phyloP scores from a whole-genome alignment of 2,888 invertebrate genomes.

The Ctena decussata region DNA sequence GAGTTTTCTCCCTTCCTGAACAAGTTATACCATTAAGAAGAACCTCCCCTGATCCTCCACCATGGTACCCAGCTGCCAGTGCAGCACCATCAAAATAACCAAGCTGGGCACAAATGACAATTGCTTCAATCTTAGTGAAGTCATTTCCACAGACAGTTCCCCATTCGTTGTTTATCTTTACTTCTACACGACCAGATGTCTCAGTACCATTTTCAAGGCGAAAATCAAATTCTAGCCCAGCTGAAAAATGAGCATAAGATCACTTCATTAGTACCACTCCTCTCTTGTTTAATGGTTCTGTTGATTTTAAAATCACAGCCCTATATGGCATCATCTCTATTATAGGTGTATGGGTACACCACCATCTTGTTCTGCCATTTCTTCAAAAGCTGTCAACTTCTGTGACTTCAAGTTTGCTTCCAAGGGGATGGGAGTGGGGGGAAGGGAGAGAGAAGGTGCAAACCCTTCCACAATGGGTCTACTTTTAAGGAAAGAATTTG shows the following conservation, averaged over 20 bases:
- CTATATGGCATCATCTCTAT: too few relatives aligned
- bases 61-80: slow-evolving; percentile 44
- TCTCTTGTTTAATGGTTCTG: too few relatives aligned
- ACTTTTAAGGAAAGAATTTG: too few relatives aligned
- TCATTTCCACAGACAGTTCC: slow-evolving; percentile 92
- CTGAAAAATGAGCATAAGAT: neutral
- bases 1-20: slow-evolving; percentile 33
- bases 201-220: slow-evolving; percentile 62
- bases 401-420: too few relatives aligned
- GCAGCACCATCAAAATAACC: slow-evolving; percentile 87
- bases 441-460: too few relatives aligned
- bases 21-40: slow-evolving; percentile 42
- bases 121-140: slow-evolving; percentile 90
- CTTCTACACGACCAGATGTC: slow-evolving; percentile 64
- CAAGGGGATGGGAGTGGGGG: too few relatives aligned
- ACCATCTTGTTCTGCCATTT: too few relatives aligned
- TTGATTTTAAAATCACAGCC: too few relatives aligned
- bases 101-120: slow-evolving; percentile 91
- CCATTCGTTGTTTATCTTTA: slow-evolving; percentile 88
- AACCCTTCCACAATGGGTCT: too few relatives aligned
- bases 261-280: too few relatives aligned
- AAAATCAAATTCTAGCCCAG: slow-evolving; percentile 41
- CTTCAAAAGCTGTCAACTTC: too few relatives aligned
- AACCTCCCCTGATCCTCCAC: slow-evolving; percentile 38
- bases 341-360: too few relatives aligned